Evolutionary conservation across 2,113 vertebrate species (phyloP), one percentile per base, ranked within the genome.

Genomic region (Crypturellus undulatus): DNA sequence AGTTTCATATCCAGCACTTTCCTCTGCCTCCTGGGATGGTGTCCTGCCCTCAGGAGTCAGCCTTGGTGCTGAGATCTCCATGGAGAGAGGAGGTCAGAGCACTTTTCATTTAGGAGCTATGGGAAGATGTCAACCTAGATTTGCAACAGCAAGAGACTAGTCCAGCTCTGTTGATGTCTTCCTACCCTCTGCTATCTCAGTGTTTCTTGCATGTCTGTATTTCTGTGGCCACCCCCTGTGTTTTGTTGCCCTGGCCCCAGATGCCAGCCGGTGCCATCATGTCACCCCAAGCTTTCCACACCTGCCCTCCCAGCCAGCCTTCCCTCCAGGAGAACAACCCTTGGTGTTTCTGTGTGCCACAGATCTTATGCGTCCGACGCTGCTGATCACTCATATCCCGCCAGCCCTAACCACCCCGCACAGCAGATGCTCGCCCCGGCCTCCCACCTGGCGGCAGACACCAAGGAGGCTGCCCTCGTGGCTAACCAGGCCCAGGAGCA

Each of bases 341-440:
- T 25, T 17, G 26, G 76, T 73, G 5, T 91, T 87, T 84, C 73
- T 90, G 63, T 43, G 14, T 80, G 76, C 80, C 0, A 2, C 88
- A 99, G 99, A 96, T 99, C 98, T 12, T 98, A 98, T 43, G 98
- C 98, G 0, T 99, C 99, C 1, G 98, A 99, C 3, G 94, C 69
- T 0, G 98, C 97, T 3, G 98, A 99, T 65, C 98, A 97, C 94
- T 98, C 98, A 0, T 99, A 98, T 96, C 99, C 98, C 0, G 98
- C 98, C 20, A 99, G 99, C 89, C 99, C 99, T 91, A 99, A 98
- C 97, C 98, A 99, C 92, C 98, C 98, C 0, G 95, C 97, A 2
- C 97, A 98, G 92, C 98, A 98, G 96, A 96, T 96, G 83, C 95
- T 95, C 71, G 93, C 97, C 62, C 97, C 97, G 9, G 97, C 85